Evolutionary conservation across 2,888 invertebrate species (phyloP).

Genomic region (Cantharis rufa): DNA sequence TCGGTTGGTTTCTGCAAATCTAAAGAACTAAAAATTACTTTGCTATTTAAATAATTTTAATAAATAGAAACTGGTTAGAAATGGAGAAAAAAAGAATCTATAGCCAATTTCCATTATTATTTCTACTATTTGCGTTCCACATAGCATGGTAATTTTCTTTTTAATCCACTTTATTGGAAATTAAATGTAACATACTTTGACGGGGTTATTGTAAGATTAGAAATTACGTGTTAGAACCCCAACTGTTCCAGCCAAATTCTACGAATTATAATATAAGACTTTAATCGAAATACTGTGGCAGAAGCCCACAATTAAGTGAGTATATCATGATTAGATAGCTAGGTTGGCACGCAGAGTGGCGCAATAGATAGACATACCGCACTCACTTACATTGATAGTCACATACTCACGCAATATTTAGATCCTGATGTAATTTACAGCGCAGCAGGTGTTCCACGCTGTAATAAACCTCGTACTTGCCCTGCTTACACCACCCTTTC

Average conservation of each 20-base stretch:
- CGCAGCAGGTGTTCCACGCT: constrained; percentile 49
- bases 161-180: background rate
- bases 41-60: background rate
- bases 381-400: constrained; percentile 40
- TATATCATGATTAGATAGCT: constrained; percentile 28
- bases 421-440: constrained; percentile 49
- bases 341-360: constrained; percentile 18
- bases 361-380: constrained; percentile 26
- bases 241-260: constrained; percentile 7
- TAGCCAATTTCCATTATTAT: background rate
- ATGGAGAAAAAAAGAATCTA: background rate
- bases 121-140: background rate
- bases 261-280: constrained; percentile 26
- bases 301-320: constrained; percentile 25
- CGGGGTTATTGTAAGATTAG: background rate
- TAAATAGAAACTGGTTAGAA: background rate
- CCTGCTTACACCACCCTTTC: constrained; percentile 12
- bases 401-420: constrained; percentile 52
- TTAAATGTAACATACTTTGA: background rate
- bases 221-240: background rate
- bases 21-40: background rate
- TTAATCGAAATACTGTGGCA: constrained; percentile 25
- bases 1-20: too few species aligned
- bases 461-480: constrained; percentile 41
- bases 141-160: background rate